Conservation (phyloP, 2,113 vertebrate genomes). For the Marmota flaviventris region DNA sequence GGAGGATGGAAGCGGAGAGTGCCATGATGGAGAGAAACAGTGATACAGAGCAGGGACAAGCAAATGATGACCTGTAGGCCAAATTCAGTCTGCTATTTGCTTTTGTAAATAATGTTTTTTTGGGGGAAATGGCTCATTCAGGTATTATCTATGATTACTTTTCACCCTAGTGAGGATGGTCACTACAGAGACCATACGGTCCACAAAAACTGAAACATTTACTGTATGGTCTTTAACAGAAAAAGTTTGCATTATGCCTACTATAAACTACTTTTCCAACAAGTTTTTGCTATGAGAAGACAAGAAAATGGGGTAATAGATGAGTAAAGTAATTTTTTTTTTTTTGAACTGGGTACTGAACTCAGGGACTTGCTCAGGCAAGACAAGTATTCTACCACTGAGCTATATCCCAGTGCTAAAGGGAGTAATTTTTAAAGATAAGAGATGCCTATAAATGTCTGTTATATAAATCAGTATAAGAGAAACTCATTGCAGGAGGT, state of each 20-base stretch:
- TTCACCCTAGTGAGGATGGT: background rate
- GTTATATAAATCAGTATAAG: background rate
- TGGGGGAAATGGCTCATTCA: background rate
- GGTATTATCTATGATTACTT: background rate
- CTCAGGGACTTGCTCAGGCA: too few species aligned
- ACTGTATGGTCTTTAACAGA: background rate
- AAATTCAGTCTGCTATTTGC: background rate
- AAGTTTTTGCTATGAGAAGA: constrained; percentile 14
- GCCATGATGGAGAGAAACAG: background rate
- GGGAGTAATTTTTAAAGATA: background rate
- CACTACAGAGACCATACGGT: background rate
- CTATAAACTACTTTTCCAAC: background rate
- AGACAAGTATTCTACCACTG: too few species aligned
- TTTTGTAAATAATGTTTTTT: background rate
- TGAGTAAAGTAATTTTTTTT: background rate
- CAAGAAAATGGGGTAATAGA: background rate
- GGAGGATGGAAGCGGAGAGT: background rate
- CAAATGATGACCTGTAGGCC: background rate
- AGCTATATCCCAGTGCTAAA: too few species aligned
- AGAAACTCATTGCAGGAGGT: background rate
- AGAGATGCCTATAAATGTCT: background rate
- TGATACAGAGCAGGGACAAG: background rate
- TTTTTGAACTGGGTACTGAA: too few species aligned
- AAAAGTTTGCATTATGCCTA: background rate
- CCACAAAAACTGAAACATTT: constrained; percentile 2